Percentiles rank a stretch among this genome's conserved stretches.
phyloP scores from a whole-genome alignment of 1,140 invertebrate species.

The Penaeus chinensis region DNA sequence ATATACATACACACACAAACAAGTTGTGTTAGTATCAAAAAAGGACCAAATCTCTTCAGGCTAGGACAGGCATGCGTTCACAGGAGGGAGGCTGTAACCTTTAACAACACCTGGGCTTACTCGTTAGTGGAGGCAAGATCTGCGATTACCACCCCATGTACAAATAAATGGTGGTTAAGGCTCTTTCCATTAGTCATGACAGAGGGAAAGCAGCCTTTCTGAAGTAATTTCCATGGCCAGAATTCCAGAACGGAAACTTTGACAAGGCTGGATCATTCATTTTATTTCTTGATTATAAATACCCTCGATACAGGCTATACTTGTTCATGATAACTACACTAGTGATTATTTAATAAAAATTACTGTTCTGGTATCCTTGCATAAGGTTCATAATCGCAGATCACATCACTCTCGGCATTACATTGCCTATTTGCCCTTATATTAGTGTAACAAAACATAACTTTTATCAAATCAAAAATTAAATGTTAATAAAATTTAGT shows the following conservation, averaged over 20 bases:
- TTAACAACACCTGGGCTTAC: conserved; percentile 43
- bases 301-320: neutral
- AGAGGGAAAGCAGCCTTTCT: conserved; percentile 44
- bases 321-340: neutral
- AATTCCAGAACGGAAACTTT: conserved; percentile 48
- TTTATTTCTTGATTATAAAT: neutral
- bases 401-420: conserved; percentile 24
- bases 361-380: conserved; percentile 38
- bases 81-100: conserved; percentile 47
- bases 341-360: neutral
- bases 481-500: too few species aligned
- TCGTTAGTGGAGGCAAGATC: conserved; percentile 26
- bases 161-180: conserved; percentile 28
- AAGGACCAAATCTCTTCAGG: conserved; percentile 3
- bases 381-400: conserved; percentile 39
- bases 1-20: neutral
- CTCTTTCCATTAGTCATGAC: conserved; percentile 43
- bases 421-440: conserved; percentile 41
- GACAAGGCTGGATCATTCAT: neutral
- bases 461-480: too few species aligned
- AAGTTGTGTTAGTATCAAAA: conserved; percentile 19
- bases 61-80: conserved; percentile 45
- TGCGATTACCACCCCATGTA: conserved; percentile 45
- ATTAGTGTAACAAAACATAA: too few species aligned
- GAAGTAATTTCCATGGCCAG: conserved; percentile 39